These are phyloP conservation scores for Nomada ferruginata DNA, from an alignment of 2,888 invertebrate species.

Conservation along the genomic window DNA sequence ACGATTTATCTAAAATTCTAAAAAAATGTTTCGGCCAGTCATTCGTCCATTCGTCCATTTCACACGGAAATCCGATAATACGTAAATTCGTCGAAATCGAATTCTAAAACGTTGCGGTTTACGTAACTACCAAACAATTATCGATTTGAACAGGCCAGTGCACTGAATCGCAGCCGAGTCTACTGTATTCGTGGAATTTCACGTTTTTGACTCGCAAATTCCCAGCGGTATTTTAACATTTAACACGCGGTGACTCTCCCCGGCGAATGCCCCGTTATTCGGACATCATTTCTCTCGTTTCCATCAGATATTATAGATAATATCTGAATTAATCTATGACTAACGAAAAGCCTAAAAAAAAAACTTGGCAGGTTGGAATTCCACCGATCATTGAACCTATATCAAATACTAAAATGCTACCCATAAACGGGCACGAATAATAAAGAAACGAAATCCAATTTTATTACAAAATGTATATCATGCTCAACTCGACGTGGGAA, in stretches of 20 bases:
- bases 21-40: neutral
- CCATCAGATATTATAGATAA: too few relatives aligned
- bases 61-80: slow-evolving; percentile 4
- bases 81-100: slow-evolving; percentile 30
- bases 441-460: too few relatives aligned
- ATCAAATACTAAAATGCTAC: too few relatives aligned
- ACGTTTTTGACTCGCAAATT: slow-evolving; percentile 14
- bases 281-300: neutral
- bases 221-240: neutral
- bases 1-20: too few relatives aligned
- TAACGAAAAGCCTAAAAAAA: too few relatives aligned
- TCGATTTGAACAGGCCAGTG: slow-evolving; percentile 33
- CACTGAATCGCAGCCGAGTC: slow-evolving; percentile 6
- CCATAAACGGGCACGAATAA: too few relatives aligned
- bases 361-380: too few relatives aligned
- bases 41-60: neutral
- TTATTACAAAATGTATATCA: too few relatives aligned
- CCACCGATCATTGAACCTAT: too few relatives aligned
- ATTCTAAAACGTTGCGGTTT: slow-evolving; percentile 30
- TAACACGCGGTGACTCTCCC: neutral
- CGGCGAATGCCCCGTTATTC: neutral
- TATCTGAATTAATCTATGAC: too few relatives aligned
- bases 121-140: slow-evolving; percentile 30
- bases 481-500: too few relatives aligned
- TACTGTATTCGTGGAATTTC: slow-evolving; percentile 1